phyloP scores from a whole-genome alignment of 1,140 invertebrate species.

The Kradibia gibbosae region DNA sequence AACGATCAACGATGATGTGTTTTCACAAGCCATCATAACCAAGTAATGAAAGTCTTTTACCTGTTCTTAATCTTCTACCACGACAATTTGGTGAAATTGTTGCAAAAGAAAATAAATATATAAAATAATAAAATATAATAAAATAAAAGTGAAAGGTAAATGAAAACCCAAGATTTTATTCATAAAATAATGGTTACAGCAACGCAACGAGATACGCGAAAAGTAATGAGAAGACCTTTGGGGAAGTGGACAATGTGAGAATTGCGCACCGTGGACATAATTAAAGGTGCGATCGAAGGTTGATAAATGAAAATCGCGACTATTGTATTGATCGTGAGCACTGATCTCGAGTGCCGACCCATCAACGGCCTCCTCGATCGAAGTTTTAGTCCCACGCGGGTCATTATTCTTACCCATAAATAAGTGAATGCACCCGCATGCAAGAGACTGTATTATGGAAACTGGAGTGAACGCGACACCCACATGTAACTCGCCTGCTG shows the following conservation, averaged over 20 bases:
- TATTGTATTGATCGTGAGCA: conserved; percentile 9
- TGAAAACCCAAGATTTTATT: not conserved
- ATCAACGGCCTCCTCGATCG: conserved; percentile 10
- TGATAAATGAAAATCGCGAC: not conserved
- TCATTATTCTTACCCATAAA: not conserved
- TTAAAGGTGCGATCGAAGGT: not conserved
- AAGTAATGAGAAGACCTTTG: not conserved
- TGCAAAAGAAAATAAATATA: not conserved
- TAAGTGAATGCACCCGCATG: conserved; percentile 60
- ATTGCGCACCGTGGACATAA: not conserved
- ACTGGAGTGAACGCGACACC: conserved; percentile 59
- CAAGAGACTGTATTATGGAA: conserved; percentile 53
- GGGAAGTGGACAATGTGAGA: not conserved
- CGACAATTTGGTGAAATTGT: not conserved
- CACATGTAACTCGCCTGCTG: conserved; percentile 54
- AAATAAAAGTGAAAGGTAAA: not conserved
- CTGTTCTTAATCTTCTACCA: not conserved
- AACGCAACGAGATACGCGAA: not conserved
- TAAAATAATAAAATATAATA: too few relatives aligned
- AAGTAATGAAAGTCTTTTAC: not conserved
- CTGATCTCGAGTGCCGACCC: not conserved
- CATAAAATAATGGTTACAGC: too few relatives aligned
- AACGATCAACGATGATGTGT: not conserved
- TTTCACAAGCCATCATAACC: not conserved
- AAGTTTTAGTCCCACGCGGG: conserved; percentile 41